A percentile compares a stretch with the other conserved stretches of the same genome.
Evolutionary conservation across 2,888 invertebrate genomes (phyloP).

Genomic region (Epinotia bilunana): DNA sequence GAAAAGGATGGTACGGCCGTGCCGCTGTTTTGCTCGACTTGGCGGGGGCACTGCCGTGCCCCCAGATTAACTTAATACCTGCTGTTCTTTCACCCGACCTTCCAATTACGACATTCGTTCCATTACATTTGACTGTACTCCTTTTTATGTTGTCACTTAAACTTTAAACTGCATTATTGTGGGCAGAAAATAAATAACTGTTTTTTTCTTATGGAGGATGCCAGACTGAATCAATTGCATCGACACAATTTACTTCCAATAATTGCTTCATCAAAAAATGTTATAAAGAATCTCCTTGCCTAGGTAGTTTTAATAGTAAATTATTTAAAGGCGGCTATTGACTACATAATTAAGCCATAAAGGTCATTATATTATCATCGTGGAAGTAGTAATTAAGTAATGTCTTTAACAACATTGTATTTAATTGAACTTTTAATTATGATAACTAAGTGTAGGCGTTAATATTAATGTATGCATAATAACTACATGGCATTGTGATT

Average conservation of each 20-base stretch:
- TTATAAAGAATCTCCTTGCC: no score
- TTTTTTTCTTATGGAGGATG: background rate
- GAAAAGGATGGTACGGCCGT: no score
- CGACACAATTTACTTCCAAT: background rate
- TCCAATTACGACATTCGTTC: background rate
- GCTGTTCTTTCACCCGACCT: background rate
- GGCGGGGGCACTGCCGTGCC: no score
- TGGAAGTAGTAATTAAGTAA: background rate
- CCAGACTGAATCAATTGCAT: no score
- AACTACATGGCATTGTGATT: no score
- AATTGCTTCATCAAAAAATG: background rate
- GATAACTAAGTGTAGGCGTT: background rate
- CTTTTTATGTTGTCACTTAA: background rate
- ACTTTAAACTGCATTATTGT: background rate
- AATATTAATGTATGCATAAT: no score
- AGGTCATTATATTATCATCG: background rate
- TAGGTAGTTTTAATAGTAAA: background rate
- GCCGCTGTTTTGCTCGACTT: no score
- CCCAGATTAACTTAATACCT: background rate
- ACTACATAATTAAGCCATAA: background rate
- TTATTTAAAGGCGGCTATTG: background rate
- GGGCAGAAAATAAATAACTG: background rate
- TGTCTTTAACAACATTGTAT: background rate
- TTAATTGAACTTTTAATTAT: background rate
- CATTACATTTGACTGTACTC: background rate